phyloP scores from a whole-genome alignment of 2,797 vertebrate genomes.

The Molossus alvarezi region DNA sequence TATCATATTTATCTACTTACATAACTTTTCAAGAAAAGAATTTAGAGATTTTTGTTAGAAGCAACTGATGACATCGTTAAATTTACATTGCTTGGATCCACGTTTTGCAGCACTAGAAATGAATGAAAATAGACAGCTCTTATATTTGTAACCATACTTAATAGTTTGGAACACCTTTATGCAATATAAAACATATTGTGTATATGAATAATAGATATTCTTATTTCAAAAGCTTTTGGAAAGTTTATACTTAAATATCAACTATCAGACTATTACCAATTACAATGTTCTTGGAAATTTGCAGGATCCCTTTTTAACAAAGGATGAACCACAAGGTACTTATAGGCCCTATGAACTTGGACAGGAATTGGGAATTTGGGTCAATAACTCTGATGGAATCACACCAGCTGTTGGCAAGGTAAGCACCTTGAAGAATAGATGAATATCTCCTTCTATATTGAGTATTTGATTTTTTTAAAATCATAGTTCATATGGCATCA shows the following conservation, averaged over 20 bases:
- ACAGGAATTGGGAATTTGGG: conserved; percentile 86
- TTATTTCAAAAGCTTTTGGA: conserved; percentile 7
- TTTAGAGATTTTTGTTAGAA: conserved; percentile 79
- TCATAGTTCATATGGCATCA: background rate
- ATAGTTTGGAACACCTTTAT: background rate
- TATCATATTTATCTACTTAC: conserved; percentile 75
- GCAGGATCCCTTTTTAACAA: conserved; percentile 87
- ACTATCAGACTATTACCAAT: conserved; percentile 30
- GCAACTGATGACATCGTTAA: conserved; percentile 80
- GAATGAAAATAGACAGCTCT: conserved; percentile 72
- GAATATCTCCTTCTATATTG: background rate
- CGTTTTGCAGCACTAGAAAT: conserved; percentile 73
- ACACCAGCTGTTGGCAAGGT: conserved; percentile 84
- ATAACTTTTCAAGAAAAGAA: conserved; percentile 80
- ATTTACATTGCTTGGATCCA: conserved; percentile 67
- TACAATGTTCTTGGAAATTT: conserved; percentile 63
- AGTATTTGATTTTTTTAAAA: background rate
- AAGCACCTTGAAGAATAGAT: background rate
- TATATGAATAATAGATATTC: conserved; percentile 28
- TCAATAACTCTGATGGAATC: conserved; percentile 84
- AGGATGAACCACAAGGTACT: conserved; percentile 82
- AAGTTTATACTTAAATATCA: conserved; percentile 32
- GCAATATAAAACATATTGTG: background rate
- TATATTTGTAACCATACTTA: conserved; percentile 31
- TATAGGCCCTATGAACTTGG: conserved; percentile 84